Conservation (phyloP, 2,797 vertebrate species). For the Lates japonicus region DNA sequence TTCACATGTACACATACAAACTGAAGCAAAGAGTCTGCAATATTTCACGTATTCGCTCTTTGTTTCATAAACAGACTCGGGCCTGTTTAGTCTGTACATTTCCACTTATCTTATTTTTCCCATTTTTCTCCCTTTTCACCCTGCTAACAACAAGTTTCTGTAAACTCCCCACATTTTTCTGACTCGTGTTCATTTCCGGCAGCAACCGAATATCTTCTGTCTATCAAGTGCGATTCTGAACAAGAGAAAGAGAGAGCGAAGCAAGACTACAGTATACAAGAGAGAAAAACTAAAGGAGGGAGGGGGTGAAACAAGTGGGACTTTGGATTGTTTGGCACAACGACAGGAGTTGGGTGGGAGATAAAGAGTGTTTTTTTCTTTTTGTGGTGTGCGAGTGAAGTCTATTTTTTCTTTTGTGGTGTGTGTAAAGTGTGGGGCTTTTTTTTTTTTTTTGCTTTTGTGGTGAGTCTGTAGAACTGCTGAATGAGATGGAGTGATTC, state of each 20-base stretch:
- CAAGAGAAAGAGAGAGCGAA: constrained; percentile 41
- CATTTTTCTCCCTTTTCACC: constrained; percentile 50
- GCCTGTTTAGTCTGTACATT: constrained; percentile 76
- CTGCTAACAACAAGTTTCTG: constrained; percentile 49
- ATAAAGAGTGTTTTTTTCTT: constrained; percentile 58
- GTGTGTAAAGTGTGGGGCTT: constrained; percentile 50
- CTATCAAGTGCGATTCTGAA: constrained; percentile 65
- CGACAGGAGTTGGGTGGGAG: constrained; percentile 54
- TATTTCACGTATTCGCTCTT: constrained; percentile 68
- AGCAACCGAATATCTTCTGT: constrained; percentile 57
- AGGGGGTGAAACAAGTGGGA: constrained; percentile 42
- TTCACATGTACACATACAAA: constrained; percentile 18
- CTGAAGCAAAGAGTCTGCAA: constrained; percentile 28
- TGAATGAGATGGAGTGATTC: constrained; percentile 80
- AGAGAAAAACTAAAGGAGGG: constrained; percentile 14
- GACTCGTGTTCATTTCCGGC: constrained; percentile 65
- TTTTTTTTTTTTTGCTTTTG: constrained; percentile 69
- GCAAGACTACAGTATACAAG: constrained; percentile 32
- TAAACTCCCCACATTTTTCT: constrained; percentile 73
- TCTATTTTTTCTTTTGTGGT: constrained; percentile 76
- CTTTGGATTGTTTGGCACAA: constrained; percentile 68
- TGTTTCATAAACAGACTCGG: constrained; percentile 44
- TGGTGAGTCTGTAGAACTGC: constrained; percentile 78
- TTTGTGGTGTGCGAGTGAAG: constrained; percentile 68
- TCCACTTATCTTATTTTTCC: constrained; percentile 71